Evolutionary conservation across 2,113 vertebrate species (phyloP).

Genomic region (Chroicocephalus ridibundus): DNA sequence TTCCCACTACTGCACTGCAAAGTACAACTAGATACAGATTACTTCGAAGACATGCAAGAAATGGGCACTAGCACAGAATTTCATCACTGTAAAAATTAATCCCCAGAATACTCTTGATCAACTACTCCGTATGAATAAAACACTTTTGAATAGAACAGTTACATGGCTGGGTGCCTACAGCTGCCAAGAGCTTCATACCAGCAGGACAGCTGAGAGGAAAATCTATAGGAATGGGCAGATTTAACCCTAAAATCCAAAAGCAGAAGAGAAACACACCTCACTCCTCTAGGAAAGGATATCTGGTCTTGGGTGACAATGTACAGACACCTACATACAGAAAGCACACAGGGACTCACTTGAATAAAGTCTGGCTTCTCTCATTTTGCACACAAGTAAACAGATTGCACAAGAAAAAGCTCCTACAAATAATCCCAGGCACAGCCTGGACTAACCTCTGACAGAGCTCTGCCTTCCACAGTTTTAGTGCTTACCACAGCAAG

Average conservation of each 20-base stretch:
- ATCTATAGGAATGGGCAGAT: background rate
- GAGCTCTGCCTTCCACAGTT: background rate
- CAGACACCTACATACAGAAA: rapidly evolving
- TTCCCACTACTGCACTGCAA: background rate
- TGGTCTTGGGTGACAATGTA: background rate
- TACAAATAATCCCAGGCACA: background rate
- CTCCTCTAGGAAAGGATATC: background rate
- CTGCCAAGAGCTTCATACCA: background rate
- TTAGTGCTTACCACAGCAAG: background rate
- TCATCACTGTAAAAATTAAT: background rate
- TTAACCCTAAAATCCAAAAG: background rate
- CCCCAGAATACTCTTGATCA: background rate
- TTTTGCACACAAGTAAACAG: background rate
- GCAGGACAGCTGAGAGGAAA: background rate
- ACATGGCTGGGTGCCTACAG: background rate
- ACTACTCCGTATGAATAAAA: background rate
- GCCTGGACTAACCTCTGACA: background rate
- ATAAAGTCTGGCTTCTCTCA: background rate
- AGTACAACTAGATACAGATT: background rate
- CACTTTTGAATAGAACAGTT: background rate
- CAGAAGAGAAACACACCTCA: background rate
- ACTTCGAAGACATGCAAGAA: background rate
- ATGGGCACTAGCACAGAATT: background rate
- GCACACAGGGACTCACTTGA: rapidly evolving
- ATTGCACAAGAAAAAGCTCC: background rate